phyloP scores from a whole-genome alignment of 2,113 vertebrate species.

The Dasyurus viverrinus region DNA sequence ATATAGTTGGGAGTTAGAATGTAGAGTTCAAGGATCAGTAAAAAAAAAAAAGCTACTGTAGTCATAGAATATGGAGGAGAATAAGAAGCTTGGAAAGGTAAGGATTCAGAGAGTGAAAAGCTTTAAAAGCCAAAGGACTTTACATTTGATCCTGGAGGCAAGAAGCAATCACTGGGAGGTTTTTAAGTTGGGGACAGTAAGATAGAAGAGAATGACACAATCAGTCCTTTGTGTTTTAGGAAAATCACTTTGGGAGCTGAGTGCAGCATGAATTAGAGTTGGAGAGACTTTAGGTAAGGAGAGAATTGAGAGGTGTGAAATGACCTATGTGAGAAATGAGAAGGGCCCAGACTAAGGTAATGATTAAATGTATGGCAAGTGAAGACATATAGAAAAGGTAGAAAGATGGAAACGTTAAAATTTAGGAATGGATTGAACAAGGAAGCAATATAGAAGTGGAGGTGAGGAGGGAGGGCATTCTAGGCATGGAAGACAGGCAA shows the following conservation, averaged over 20 bases:
- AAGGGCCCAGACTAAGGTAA: neutral
- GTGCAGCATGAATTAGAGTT: neutral
- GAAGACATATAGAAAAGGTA: neutral
- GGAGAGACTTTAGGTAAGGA: neutral
- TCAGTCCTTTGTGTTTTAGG: neutral
- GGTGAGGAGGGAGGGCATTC: no score
- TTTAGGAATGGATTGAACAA: neutral
- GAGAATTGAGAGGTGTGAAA: neutral
- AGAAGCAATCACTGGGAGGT: neutral
- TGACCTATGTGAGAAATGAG: neutral
- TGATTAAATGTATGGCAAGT: neutral
- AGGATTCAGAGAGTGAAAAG: neutral
- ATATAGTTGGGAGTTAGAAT: neutral
- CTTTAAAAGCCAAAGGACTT: neutral
- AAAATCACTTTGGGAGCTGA: neutral
- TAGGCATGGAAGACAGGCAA: no score
- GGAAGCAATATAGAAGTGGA: no score
- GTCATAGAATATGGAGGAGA: neutral
- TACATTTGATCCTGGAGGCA: neutral
- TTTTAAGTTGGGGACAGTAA: neutral
- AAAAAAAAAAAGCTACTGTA: neutral
- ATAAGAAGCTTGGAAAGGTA: neutral
- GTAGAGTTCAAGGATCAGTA: neutral
- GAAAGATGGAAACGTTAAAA: neutral
- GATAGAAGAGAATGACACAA: no score